Base-by-base conservation (phyloP, 2,888 invertebrate species). In the Sericinus montela region DNA sequence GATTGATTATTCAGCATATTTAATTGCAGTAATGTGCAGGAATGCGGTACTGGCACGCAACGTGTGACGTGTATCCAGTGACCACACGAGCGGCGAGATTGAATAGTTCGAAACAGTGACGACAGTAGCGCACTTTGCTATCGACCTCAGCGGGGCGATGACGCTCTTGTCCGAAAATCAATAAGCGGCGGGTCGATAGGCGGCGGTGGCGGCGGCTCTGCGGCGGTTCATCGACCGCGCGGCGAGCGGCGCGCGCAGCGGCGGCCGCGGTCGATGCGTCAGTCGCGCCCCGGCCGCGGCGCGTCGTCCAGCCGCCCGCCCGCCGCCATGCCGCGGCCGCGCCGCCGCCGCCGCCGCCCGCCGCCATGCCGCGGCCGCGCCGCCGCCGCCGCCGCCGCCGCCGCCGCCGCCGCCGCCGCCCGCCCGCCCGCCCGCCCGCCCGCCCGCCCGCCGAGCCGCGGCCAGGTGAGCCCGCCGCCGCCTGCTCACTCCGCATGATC, bases 281-380 rank as follows among this genome's bases (percentile, higher is more conserved):
- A 72, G 76, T 77, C 72, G 76, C 76, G 75, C 69, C 70, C 71
- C 68, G 73, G 65, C 76, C 70, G 73, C 77, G 75, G 77, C 69
- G 61, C 60, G 58, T 53, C 59, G 7, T 64, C 69, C 68, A 60
- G 63, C 64, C 68, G 63, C 63, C 65, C 65, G 67, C 66, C 66
- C 70, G 67, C 69, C 65, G 75, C 77, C 69, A 61, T 19, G 19
- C 19, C 19, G 19, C 19, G 19, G 65, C 65, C 62, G 59, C 59
- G 4, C 2, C 32, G 32, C 32, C 74, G 65, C 67, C 74, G 74
- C 74, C 63, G 61, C 62, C 64, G 75, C 72, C 74, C 65, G 68
- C 72, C 74, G 75, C 77, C 69, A 61, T 19, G 19, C 19, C 19
- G 19, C 19, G 19, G 65, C 65, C 62, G 59, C 59, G 4, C 2